Conservation (phyloP, 92 coral and sea anemone genomes). For the Isaurus tuberculatus region DNA sequence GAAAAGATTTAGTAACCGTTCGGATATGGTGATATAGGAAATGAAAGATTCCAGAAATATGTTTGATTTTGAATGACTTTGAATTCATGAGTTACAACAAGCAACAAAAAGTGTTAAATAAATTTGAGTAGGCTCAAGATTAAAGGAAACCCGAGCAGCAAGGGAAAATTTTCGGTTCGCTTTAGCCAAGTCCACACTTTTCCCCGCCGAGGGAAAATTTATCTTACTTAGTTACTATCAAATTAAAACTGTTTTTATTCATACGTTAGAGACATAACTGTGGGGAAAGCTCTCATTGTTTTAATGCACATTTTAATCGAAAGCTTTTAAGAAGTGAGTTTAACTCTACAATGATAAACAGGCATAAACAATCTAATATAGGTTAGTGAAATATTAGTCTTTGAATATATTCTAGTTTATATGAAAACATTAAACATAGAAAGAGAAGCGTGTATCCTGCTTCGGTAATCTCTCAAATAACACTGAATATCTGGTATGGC, state of each 20-base stretch:
- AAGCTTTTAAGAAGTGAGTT: not conserved
- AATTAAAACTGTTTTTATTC: not conserved
- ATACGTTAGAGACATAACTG: not conserved
- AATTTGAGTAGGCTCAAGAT: not conserved
- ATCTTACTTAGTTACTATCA: too few relatives aligned
- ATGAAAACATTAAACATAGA: not conserved
- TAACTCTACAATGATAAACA: not conserved
- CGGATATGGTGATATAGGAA: not conserved
- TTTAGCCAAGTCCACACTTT: not conserved
- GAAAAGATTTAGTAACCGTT: not conserved
- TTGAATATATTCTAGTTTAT: not conserved
- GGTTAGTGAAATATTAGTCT: conserved; percentile 17
- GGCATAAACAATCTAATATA: conserved; percentile 25
- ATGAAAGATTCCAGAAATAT: not conserved
- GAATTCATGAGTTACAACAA: not conserved
- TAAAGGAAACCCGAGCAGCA: not conserved
- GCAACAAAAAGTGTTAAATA: not conserved
- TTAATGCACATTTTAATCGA: not conserved
- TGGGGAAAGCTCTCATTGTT: not conserved
- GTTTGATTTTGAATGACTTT: not conserved
- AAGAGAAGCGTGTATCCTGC: not conserved
- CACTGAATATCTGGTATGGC: not conserved
- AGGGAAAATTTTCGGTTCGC: not conserved
- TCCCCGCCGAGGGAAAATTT: not conserved
- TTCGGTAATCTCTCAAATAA: conserved; percentile 10